Percentiles rank a stretch among this genome's conserved stretches.
These are phyloP conservation scores for Lepas anatifera DNA, from an alignment of 2,888 invertebrate genomes.

Conservation along the genomic window DNA sequence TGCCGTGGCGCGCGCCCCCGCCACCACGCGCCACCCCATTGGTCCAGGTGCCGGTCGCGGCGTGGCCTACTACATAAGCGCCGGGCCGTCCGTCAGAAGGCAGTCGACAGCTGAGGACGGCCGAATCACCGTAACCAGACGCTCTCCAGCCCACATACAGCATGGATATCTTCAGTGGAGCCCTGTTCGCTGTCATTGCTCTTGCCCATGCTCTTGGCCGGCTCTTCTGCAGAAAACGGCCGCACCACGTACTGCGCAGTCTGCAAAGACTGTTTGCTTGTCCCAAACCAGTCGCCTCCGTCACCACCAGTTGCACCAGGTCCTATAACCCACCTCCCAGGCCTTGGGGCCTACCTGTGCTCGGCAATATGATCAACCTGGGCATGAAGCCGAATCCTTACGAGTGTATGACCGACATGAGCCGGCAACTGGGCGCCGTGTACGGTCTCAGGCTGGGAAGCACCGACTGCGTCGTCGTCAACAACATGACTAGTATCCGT, in stretches of 20 bases:
- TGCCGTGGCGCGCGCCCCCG: too few species aligned
- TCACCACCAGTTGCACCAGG: background rate
- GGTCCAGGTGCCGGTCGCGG: too few species aligned
- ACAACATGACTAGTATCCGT: conserved; percentile 21
- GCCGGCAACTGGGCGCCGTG: conserved; percentile 21
- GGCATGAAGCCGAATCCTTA: conserved; percentile 23
- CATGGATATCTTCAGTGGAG: background rate
- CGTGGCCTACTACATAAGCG: too few species aligned
- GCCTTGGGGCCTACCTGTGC: conserved; percentile 23
- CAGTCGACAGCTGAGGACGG: too few species aligned
- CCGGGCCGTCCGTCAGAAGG: too few species aligned
- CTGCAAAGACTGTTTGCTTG: background rate
- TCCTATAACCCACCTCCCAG: conserved; percentile 19
- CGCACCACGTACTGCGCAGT: background rate
- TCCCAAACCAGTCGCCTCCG: background rate
- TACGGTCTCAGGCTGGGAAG: conserved; percentile 23
- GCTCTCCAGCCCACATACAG: too few species aligned
- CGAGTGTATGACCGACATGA: conserved; percentile 23
- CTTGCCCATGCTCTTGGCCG: background rate
- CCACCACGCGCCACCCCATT: too few species aligned
- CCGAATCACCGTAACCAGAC: too few species aligned
- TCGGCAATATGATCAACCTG: conserved; percentile 24
- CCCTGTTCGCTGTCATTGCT: background rate
- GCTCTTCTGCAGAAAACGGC: background rate
- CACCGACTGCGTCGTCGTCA: conserved; percentile 21